Conservation (phyloP, 2,888 invertebrate species). For the Andrena hattorfiana region DNA sequence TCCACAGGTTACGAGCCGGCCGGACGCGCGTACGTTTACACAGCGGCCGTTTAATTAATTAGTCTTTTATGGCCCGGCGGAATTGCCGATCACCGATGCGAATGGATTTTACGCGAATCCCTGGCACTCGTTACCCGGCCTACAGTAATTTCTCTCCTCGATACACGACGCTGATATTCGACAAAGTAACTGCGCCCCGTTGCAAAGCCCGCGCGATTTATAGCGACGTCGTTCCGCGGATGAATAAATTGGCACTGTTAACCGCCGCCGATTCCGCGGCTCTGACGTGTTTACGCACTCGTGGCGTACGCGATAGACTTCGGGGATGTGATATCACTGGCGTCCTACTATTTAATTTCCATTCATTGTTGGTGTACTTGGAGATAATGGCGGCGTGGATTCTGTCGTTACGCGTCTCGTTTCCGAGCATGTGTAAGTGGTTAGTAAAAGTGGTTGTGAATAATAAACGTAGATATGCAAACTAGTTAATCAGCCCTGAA, state of each 20-base stretch:
- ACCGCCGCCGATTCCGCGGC: neutral
- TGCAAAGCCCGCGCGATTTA: neutral
- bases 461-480: no score
- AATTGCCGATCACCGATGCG: conserved; percentile 50
- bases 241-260: neutral
- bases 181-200: conserved; percentile 10
- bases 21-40: conserved; percentile 54
- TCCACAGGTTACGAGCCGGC: conserved; percentile 52
- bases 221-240: neutral
- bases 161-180: conserved; percentile 31
- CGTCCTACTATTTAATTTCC: neutral
- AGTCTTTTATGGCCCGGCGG: conserved; percentile 55
- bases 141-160: conserved; percentile 23
- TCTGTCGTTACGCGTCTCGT: no score
- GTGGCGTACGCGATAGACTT: neutral
- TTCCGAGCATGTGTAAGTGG: no score
- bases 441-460: no score
- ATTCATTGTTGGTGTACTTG: neutral
- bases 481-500: no score
- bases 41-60: conserved; percentile 68
- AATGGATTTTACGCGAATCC: conserved; percentile 39
- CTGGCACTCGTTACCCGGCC: conserved; percentile 20
- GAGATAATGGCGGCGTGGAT: neutral
- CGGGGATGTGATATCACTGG: neutral
- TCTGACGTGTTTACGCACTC: neutral